These are phyloP conservation scores for Drepana arcuata DNA, from an alignment of 1,140 invertebrate genomes.

Conservation along the genomic window DNA sequence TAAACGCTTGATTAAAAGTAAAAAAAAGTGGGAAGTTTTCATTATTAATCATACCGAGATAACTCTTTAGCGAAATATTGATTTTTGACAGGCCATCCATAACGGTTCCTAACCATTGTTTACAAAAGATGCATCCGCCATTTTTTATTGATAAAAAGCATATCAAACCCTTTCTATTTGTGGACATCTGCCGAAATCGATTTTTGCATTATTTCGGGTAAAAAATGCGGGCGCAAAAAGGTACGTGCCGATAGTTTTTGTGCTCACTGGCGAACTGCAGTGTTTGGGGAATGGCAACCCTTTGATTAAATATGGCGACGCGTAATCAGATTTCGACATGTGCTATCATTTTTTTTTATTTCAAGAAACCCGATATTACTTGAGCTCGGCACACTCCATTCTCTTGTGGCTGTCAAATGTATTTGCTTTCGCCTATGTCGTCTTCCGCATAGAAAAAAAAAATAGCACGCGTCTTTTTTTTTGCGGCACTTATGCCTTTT, in stretches of 20 bases:
- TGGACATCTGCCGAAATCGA: slow-evolving; percentile 68
- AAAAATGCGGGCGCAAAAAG: slow-evolving; percentile 55
- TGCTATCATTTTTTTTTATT: slow-evolving; percentile 47
- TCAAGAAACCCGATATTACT: slow-evolving; percentile 65
- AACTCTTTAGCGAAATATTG: slow-evolving; percentile 48
- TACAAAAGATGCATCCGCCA: slow-evolving; percentile 45
- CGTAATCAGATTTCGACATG: slow-evolving; percentile 69
- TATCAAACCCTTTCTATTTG: slow-evolving; percentile 67
- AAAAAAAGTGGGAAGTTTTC: no score
- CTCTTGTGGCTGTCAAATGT: slow-evolving; percentile 55
- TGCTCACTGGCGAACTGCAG: slow-evolving; percentile 19
- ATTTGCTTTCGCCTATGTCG: slow-evolving; percentile 55
- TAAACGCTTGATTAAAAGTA: no score
- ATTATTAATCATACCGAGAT: no score
- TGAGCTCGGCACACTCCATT: slow-evolving; percentile 54
- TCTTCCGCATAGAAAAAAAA: slow-evolving; percentile 59
- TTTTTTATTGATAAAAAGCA: slow-evolving; percentile 54
- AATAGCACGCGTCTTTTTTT: slow-evolving; percentile 54
- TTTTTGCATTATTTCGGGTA: slow-evolving; percentile 60
- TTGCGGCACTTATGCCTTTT: slow-evolving; percentile 7
- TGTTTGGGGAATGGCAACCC: slow-evolving; percentile 55
- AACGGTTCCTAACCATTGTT: slow-evolving; percentile 54
- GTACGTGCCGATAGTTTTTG: slow-evolving; percentile 40
- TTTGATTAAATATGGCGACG: slow-evolving; percentile 54
- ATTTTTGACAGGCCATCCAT: slow-evolving; percentile 54